Base-by-base conservation (phyloP, 2,888 invertebrate species). In the Malacosoma neustria region DNA sequence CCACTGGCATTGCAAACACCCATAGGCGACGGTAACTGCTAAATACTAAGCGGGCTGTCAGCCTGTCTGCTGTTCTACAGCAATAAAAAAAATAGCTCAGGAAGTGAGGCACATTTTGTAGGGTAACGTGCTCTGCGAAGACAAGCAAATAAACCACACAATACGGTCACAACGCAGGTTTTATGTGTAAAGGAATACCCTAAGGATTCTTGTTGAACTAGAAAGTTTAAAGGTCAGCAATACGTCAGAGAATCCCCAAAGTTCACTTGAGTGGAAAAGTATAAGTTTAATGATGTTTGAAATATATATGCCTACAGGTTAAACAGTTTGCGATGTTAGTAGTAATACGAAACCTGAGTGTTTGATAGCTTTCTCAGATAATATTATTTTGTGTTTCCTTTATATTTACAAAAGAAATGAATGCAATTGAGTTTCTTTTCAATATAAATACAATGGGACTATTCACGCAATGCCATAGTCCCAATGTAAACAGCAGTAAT, bases 241-340 rank as follows among this genome's bases (percentile, higher is more conserved):
- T 34, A 38, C 14, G 34, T 34, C 22, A 38, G 29, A 35, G 33
- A 11, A 22, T 33, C 31, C 29, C 29, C 33, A 11, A 37, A 37
- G 40, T 12, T 33, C 35, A 33, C 11, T 30, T 33, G 35, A 13
- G 37, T 29, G 37, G 35, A 41, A 39, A 38, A 41, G 37, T 41
- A 33, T 38, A 31, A 14, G 37, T 35, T 37, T 35, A 33, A 31
- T 37, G 35, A 37, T 14, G 33, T 37, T 35, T 37, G 35, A 40
- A 40, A 37, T 37, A 22, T 33, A 29, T 7, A 22, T 6, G 3
- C 9, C 3, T 22, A 22, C 4, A 9, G 22, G 22, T 22, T 9
- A 2, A 22, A 22, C n/a, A 22, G 22, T 22, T 22, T 22, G 22
- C 22, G 3, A 7, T 22, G 3, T 22, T 22, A 9, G 5, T 22